Conservation (phyloP, 2,888 invertebrate genomes). For the Drosophila longiperda region DNA sequence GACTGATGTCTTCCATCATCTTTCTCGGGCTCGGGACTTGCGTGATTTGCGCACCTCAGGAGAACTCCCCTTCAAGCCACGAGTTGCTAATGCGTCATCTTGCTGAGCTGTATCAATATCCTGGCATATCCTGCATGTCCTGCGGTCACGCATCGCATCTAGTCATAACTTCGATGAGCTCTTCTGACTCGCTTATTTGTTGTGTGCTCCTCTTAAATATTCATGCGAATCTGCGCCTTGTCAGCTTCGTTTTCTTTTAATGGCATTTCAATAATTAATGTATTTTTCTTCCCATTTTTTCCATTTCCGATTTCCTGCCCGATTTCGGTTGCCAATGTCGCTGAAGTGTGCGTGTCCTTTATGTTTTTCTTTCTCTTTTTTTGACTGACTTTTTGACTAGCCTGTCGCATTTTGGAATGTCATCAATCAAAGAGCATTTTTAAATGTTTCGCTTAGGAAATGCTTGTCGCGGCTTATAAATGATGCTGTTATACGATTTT, state of each 20-base stretch:
- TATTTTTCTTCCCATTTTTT: conserved; percentile 65
- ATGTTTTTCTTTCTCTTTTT: neutral
- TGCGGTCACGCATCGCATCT: conserved; percentile 76
- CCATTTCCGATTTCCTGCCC: conserved; percentile 59
- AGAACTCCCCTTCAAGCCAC: neutral
- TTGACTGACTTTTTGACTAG: conserved; percentile 65
- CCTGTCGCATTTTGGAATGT: conserved; percentile 36
- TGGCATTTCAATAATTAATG: conserved; percentile 84
- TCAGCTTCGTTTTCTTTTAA: conserved; percentile 71
- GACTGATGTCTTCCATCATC: conserved; percentile 50
- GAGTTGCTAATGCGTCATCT: conserved; percentile 52
- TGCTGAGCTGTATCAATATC: conserved; percentile 56
- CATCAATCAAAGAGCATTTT: conserved; percentile 75
- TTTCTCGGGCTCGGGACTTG: conserved; percentile 44
- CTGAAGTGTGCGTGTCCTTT: conserved; percentile 72
- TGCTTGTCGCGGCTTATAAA: conserved; percentile 75
- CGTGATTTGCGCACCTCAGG: conserved; percentile 71
- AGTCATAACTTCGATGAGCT: conserved; percentile 62
- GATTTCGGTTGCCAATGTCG: conserved; percentile 44
- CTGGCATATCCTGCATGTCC: conserved; percentile 30
- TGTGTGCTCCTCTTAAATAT: conserved; percentile 67
- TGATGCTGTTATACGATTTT: conserved; percentile 56
- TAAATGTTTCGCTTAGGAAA: conserved; percentile 67
- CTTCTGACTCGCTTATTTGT: conserved; percentile 28
- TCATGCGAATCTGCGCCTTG: conserved; percentile 76